Base-by-base conservation (phyloP, 2,888 invertebrate genomes). In the Cryptus armator region DNA sequence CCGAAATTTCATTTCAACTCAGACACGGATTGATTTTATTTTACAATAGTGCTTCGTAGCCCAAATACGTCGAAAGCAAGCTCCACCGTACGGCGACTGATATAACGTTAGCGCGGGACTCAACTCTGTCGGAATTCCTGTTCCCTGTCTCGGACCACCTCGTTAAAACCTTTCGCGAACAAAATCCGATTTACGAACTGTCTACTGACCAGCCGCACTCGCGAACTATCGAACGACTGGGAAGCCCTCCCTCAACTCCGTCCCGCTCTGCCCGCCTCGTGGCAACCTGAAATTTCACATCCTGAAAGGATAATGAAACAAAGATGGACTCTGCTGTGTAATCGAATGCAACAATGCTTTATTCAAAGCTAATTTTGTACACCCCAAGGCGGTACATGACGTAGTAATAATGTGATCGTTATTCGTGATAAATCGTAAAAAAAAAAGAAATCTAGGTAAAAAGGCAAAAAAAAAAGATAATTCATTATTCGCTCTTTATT, bases 141-240 rank as follows among this genome's bases (percentile, higher is more conserved):
- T 53, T 53, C 12, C 56, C 56, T 19, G 24, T 19, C 56, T 56
- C 24, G 56, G 24, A 56, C 56, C 56, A 56, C 56, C 56, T 56
- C 56, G 56, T 56, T 56, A 56, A 56, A 56, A 56, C 56, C 56
- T 56, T 56, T 56, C 56, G 56, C 56, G 56, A 56, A 56, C 56
- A 56, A 56, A 56, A 56, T 56, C 24, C 56, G 56, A 56, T 56
- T 56, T 56, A 56, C 56, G 24, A 56, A 56, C 56, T 56, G 56
- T 56, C 56, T 56, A 56, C 56, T 19, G 56, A 56, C 56, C 56
- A 19, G 56, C 37, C 56, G 12, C 56, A 56, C 56, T 56, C 56
- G 56, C 56, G 24, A 56, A 56, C 56, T 56, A 56, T 56, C 56
- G 56, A 56, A 56, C 56, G 56, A 19, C 56, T 19, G 56, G 24